A percentile compares a stretch with the other conserved stretches of the same genome.
Evolutionary conservation across 2,797 vertebrate genomes (phyloP).

Genomic region (Mormyrops boulengeri): DNA sequence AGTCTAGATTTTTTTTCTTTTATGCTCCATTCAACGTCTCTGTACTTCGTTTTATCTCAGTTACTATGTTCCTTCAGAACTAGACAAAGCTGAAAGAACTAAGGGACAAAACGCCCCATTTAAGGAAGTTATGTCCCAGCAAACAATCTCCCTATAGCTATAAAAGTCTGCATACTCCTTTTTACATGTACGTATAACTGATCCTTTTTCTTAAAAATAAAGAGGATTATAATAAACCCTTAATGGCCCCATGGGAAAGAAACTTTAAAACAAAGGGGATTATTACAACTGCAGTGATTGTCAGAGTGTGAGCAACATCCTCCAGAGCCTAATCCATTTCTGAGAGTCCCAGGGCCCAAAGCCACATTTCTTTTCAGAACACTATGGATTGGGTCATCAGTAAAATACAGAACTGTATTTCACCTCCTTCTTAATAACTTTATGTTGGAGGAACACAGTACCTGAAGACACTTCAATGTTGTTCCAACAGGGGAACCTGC

Average conservation of each 20-base stretch:
- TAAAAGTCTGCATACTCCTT: background rate
- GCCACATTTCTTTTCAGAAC: background rate
- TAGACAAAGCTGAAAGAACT: background rate
- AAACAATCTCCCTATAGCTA: background rate
- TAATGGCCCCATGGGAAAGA: slow-evolving; percentile 42
- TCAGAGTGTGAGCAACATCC: slow-evolving; percentile 29
- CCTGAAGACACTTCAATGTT: background rate
- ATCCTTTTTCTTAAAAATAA: slow-evolving; percentile 21
- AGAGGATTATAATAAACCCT: slow-evolving; percentile 38
- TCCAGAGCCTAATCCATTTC: slow-evolving; percentile 16
- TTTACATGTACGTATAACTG: background rate
- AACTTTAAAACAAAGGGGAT: slow-evolving; percentile 34
- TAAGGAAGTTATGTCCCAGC: background rate
- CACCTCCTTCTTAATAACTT: background rate
- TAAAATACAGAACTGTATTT: background rate
- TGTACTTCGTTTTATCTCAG: background rate
- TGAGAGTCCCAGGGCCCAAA: background rate
- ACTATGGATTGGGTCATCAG: background rate
- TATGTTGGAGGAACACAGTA: background rate
- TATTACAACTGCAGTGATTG: slow-evolving; percentile 13
- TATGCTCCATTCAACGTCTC: background rate
- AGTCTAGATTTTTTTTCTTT: background rate
- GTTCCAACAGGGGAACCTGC: background rate
- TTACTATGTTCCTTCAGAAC: background rate
- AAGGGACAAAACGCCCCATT: background rate